phyloP scores from a whole-genome alignment of 1,140 invertebrate genomes.

The Drosophila prosaltans region DNA sequence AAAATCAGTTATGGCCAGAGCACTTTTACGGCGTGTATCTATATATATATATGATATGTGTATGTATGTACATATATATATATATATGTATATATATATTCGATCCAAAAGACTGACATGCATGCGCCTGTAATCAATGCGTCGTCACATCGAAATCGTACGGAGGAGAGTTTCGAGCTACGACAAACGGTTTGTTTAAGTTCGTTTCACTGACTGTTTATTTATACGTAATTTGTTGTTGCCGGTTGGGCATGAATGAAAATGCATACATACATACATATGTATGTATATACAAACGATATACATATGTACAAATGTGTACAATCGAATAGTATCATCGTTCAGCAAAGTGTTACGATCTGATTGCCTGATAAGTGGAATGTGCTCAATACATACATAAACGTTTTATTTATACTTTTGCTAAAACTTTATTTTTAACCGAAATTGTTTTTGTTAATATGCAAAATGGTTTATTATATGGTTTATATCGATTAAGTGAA shows the following conservation, averaged over 20 bases:
- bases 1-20: slow-evolving; percentile 58
- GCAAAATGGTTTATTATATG: no score
- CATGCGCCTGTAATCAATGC: slow-evolving; percentile 72
- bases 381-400: slow-evolving; percentile 25
- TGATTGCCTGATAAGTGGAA: slow-evolving; percentile 6
- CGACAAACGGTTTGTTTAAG: slow-evolving; percentile 75
- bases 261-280: slow-evolving; percentile 29
- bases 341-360: slow-evolving; percentile 1
- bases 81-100: slow-evolving; percentile 8
- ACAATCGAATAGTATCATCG: slow-evolving; percentile 7
- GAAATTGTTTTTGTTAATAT: no score
- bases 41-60: slow-evolving; percentile 11
- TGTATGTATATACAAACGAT: background rate
- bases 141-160: slow-evolving; percentile 58
- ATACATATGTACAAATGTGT: slow-evolving; percentile 12
- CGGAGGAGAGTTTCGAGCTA: slow-evolving; percentile 12
- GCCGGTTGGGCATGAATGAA: slow-evolving; percentile 36
- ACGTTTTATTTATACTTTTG: background rate
- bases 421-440: background rate
- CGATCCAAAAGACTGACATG: slow-evolving; percentile 43
- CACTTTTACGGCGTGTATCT: slow-evolving; percentile 14
- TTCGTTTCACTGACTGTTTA: slow-evolving; percentile 66
- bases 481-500: no score
- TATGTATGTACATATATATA: slow-evolving; percentile 6
- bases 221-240: slow-evolving; percentile 68